Percentiles rank a stretch among this genome's conserved stretches.
Evolutionary conservation across 2,113 vertebrate species (phyloP).

Genomic region (Mohoua ochrocephala): DNA sequence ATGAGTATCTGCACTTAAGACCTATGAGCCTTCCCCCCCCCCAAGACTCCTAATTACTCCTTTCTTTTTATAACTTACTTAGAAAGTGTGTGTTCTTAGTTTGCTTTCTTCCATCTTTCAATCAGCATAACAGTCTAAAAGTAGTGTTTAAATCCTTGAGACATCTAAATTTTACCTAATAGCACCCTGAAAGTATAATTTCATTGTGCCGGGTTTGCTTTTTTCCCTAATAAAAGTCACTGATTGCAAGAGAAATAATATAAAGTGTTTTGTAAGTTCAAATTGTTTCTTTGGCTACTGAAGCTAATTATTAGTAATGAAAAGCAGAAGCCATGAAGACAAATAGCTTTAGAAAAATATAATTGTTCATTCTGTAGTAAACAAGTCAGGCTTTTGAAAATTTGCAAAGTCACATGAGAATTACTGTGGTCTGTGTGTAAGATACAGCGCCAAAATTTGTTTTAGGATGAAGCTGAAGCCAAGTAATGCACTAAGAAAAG

Average conservation of each 20-base stretch:
- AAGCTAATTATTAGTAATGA: background rate
- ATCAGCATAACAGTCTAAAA: background rate
- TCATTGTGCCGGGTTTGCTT: background rate
- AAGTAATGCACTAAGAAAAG: background rate
- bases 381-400: background rate
- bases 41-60: background rate
- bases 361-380: background rate
- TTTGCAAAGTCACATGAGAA: background rate
- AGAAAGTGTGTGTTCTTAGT: background rate
- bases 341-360: background rate
- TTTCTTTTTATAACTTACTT: background rate
- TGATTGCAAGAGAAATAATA: background rate
- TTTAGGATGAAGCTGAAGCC: background rate
- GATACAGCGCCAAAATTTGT: background rate
- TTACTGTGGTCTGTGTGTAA: background rate
- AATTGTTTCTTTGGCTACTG: background rate
- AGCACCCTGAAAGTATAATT: background rate
- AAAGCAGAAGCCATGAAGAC: background rate
- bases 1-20: background rate
- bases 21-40: background rate
- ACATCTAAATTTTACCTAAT: background rate
- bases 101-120: background rate
- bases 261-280: background rate
- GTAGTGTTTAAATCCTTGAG: background rate
- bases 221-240: background rate